Conservation (phyloP, 2,797 vertebrate species). For the Lophius americanus region DNA sequence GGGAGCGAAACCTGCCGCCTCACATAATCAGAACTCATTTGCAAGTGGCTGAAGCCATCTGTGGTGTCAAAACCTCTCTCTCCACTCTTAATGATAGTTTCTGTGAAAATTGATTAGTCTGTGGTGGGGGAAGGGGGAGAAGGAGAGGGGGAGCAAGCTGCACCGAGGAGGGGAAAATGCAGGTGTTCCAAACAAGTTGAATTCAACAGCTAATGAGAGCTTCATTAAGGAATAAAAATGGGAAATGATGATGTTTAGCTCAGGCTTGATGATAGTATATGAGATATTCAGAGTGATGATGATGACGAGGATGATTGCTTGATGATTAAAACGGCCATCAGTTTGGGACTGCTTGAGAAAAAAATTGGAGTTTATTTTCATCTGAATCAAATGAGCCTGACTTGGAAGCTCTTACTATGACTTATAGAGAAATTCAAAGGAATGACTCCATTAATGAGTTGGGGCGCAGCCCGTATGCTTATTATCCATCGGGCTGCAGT, state of each 20-base stretch:
- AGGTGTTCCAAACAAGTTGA: conserved; percentile 62
- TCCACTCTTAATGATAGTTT: conserved; percentile 69
- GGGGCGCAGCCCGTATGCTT: no score
- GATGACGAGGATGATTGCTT: conserved; percentile 27
- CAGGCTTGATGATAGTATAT: conserved; percentile 35
- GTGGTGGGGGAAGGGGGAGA: conserved; percentile 2
- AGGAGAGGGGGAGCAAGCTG: conserved; percentile 18
- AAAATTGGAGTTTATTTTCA: conserved; percentile 20
- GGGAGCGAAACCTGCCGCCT: conserved; percentile 76
- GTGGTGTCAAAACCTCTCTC: conserved; percentile 65
- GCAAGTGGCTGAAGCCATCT: conserved; percentile 75
- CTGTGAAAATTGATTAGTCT: conserved; percentile 68
- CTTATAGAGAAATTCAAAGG: background rate
- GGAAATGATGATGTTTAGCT: conserved; percentile 43
- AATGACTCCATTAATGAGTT: conserved; percentile 1
- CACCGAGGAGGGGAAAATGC: conserved; percentile 25
- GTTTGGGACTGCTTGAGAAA: conserved; percentile 12
- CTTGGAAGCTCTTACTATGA: background rate
- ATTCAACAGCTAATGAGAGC: conserved; percentile 48
- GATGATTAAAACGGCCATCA: conserved; percentile 1
- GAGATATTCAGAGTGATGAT: conserved; percentile 29
- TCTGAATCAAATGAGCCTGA: conserved; percentile 22
- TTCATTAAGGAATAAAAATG: conserved; percentile 37
- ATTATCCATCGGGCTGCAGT: background rate
- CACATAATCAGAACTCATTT: conserved; percentile 78